Conservation (phyloP, 2,797 vertebrate genomes). For the Myotis planiceps region DNA sequence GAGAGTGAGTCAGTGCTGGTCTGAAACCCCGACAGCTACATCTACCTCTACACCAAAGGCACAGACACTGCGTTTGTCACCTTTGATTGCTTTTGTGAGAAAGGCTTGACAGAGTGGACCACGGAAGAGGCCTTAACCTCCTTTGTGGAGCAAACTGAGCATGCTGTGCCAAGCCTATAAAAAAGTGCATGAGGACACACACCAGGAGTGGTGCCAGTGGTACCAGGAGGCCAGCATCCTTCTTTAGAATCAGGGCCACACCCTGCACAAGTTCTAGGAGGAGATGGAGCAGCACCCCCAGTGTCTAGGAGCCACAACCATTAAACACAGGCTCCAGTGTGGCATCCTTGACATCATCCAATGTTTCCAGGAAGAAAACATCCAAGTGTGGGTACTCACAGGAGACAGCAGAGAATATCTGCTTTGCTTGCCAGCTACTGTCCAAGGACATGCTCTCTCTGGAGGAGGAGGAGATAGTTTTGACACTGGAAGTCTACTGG, state of each 20-base stretch:
- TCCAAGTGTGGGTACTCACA: conserved; percentile 96
- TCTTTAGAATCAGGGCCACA: conserved; percentile 81
- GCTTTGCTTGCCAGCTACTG: conserved; percentile 94
- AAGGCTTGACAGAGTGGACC: not conserved
- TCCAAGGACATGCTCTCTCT: conserved; percentile 91
- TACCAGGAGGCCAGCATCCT: conserved; percentile 84
- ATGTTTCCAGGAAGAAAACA: conserved; percentile 90
- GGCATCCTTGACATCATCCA: conserved; percentile 94
- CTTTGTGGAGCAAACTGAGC: conserved; percentile 86
- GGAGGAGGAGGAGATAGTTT: conserved; percentile 87
- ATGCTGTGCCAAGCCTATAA: conserved; percentile 93
- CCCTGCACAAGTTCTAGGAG: conserved; percentile 90
- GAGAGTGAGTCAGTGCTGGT: conserved; percentile 97
- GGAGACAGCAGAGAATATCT: conserved; percentile 94
- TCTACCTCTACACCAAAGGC: conserved; percentile 96
- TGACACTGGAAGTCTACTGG: conserved; percentile 79
- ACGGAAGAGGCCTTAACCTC: not conserved
- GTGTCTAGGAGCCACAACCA: conserved; percentile 94
- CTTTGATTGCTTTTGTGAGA: not conserved
- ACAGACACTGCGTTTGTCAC: conserved; percentile 86
- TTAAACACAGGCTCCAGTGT: conserved; percentile 94
- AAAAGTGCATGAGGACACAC: conserved; percentile 88
- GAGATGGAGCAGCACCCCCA: conserved; percentile 93
- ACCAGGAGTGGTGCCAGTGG: conserved; percentile 88
- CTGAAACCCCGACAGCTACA: conserved; percentile 90